Conservation (phyloP, 2,888 invertebrate genomes). For the Thelaira solivaga region DNA sequence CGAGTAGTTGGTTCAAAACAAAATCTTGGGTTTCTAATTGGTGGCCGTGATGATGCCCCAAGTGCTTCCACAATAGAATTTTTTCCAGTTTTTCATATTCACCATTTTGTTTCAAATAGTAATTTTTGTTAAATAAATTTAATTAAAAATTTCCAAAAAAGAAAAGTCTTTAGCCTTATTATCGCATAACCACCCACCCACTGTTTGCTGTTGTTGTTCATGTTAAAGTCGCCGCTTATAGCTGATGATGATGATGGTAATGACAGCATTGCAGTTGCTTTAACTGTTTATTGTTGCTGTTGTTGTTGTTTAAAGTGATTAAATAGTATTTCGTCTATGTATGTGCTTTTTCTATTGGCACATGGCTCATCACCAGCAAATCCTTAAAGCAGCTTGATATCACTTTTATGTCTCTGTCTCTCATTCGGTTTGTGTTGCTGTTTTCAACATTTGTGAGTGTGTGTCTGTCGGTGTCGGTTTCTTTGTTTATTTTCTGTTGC, state of each 20-base stretch:
- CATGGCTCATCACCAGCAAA: conserved; percentile 12
- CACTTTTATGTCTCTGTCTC: neutral
- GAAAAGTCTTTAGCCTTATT: no score
- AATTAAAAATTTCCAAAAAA: no score
- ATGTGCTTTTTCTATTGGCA: neutral
- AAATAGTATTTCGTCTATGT: conserved; percentile 17
- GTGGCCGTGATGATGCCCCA: no score
- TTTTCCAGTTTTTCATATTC: no score
- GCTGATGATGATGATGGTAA: neutral
- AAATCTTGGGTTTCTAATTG: no score
- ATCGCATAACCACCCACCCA: neutral
- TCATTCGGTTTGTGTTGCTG: neutral
- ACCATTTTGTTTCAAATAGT: no score
- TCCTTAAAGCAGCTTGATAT: neutral
- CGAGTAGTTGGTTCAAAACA: no score
- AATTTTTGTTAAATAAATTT: no score
- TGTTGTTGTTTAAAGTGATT: conserved; percentile 19
- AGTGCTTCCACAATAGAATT: no score
- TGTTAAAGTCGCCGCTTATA: neutral
- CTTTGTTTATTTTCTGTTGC: neutral
- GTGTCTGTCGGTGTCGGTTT: neutral
- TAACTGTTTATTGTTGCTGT: neutral
- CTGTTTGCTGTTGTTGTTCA: neutral
- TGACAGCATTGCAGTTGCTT: neutral
- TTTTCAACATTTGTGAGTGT: neutral